Base-by-base conservation (phyloP, 37 sponge, comb jelly and placozoan species). In the Halisarca cf. caerulea region DNA sequence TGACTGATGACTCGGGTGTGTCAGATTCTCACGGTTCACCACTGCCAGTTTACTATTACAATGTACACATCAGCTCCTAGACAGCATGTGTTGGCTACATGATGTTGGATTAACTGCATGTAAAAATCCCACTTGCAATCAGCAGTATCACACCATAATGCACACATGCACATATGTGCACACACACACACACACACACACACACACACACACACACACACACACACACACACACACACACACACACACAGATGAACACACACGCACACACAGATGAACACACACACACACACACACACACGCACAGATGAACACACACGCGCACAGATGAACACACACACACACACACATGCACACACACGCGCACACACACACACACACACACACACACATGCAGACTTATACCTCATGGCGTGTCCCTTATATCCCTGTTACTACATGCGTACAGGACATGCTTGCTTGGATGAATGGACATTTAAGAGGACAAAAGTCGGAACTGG, bases 381-480 rank as follows among this genome's bases (percentile, higher is more conserved):
- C 11, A 36, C 20, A 39, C 25, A 41, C 23, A 41, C 25, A 60
- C 41, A 24, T 54, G 25, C 4, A 37, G 40, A 36, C 27, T 7
- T 5, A 23, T 23, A 28, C 28, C 4, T 6, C n/a, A n/a, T n/a
- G n/a, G n/a, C n/a, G n/a, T n/a, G n/a, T n/a, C n/a, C n/a, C n/a
- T n/a, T n/a, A n/a, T n/a, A n/a, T n/a, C n/a, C n/a, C n/a, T n/a
- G n/a, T n/a, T n/a, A n/a, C n/a, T n/a, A n/a, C n/a, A 20, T 61
- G n/a, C 32, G 1, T 41, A 45, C 61, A 94, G 94, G 94, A 87
- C 1, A 53, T 66, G 34, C 66, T 43, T 20, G 33, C 30, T 36
- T 94, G 94, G 94, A 36, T 82, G 0, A 93, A 91, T 42, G 80
- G 72, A 40, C 80, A 80, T 24, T 41, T 94, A 40, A 55, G 37